A percentile compares a stretch with the other conserved stretches of the same genome.
Conservation (phyloP, 2,888 invertebrate genomes). For the Cylindroiulus punctatus region DNA sequence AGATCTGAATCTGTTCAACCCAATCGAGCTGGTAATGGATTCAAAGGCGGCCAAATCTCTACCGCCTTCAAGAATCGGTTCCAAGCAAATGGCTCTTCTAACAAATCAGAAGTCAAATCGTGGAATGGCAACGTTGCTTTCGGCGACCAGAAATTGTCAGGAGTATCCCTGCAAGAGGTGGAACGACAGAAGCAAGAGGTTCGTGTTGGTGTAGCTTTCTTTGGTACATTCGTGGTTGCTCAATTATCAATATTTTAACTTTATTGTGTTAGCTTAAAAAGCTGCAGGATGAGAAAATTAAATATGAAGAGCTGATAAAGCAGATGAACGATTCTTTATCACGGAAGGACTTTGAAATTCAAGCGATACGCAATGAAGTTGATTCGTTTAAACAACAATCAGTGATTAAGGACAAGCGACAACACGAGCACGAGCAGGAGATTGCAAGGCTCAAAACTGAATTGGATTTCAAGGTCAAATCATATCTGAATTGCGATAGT, state of each 20-base stretch:
- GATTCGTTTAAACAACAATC: conserved; percentile 1
- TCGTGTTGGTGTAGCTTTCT: neutral
- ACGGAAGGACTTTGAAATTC: neutral
- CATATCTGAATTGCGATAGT: neutral
- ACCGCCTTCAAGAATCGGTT: neutral
- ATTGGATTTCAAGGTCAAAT: neutral
- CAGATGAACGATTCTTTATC: neutral
- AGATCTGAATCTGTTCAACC: neutral
- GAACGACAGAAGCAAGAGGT: conserved; percentile 4
- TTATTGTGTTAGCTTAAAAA: neutral
- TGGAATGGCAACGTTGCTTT: neutral
- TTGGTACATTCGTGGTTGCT: no score
- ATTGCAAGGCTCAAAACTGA: conserved; percentile 3
- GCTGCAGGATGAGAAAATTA: neutral
- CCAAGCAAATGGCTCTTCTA: neutral
- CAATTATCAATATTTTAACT: no score
- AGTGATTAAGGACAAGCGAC: neutral
- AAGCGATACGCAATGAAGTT: neutral
- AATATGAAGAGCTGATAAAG: neutral
- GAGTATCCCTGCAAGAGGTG: neutral
- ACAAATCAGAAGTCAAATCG: neutral
- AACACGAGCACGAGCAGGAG: neutral
- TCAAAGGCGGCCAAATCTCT: neutral
- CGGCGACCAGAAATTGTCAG: neutral
- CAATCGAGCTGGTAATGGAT: neutral